Percentiles rank a stretch among this genome's conserved stretches.
phyloP scores from a whole-genome alignment of 2,888 invertebrate species.

The Caenorhabditis imperialis region DNA sequence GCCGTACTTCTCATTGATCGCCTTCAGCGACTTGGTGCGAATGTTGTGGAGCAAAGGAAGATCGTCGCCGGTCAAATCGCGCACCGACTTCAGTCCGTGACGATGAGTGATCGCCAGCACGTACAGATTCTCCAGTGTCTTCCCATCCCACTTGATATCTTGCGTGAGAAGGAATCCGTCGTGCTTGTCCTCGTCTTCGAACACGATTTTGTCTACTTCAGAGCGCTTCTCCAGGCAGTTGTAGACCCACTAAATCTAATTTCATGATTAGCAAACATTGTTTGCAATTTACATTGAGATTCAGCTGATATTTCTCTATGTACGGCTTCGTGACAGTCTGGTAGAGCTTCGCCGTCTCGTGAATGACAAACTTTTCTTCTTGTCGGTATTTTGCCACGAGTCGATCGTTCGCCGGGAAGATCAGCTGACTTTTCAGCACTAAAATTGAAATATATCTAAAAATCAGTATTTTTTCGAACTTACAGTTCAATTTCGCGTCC shows the following conservation, averaged over 20 bases:
- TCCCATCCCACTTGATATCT: slow-evolving; percentile 96
- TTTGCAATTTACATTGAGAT: slow-evolving; percentile 60
- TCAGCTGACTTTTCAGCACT: slow-evolving; percentile 90
- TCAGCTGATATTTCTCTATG: slow-evolving; percentile 81
- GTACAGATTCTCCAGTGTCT: slow-evolving; percentile 86
- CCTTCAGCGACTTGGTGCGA: slow-evolving; percentile 85
- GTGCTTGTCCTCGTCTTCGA: slow-evolving; percentile 86
- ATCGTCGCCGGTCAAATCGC: slow-evolving; percentile 79
- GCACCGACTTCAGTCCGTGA: slow-evolving; percentile 86
- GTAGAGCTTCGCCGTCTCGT: slow-evolving; percentile 90
- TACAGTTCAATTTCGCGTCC: slow-evolving; percentile 62
- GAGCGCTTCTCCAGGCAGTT: slow-evolving; percentile 93
- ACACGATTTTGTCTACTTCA: slow-evolving; percentile 90
- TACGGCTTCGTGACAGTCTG: slow-evolving; percentile 86
- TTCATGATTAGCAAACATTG: slow-evolving; percentile 11
- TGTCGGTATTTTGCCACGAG: slow-evolving; percentile 90
- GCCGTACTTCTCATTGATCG: slow-evolving; percentile 86
- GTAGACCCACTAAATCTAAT: slow-evolving; percentile 89
- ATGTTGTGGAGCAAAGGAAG: slow-evolving; percentile 89
- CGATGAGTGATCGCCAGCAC: slow-evolving; percentile 87
- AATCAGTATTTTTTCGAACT: no score
- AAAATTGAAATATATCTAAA: slow-evolving; percentile 70
- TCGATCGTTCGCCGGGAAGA: slow-evolving; percentile 93
- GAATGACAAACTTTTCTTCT: slow-evolving; percentile 85
- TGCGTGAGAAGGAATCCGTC: slow-evolving; percentile 91